Evolutionary conservation across 2,797 vertebrate genomes (phyloP).

Genomic region (Lepilemur ruficaudatus): DNA sequence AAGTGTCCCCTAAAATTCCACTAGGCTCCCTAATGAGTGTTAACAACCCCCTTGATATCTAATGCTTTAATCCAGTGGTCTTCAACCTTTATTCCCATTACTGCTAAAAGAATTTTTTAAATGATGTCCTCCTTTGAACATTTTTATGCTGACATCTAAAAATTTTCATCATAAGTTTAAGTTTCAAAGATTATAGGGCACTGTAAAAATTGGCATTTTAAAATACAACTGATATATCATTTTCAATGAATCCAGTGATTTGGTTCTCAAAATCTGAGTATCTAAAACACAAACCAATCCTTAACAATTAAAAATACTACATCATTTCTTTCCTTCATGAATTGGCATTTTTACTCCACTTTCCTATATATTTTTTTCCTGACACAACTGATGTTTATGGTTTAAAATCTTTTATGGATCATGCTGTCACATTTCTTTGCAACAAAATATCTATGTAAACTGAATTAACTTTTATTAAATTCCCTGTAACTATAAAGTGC

Average conservation of each 20-base stretch:
- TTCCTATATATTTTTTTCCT: neutral
- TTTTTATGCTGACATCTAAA: neutral
- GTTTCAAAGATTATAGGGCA: neutral
- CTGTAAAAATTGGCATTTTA: neutral
- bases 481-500: neutral
- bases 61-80: neutral
- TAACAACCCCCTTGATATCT: neutral
- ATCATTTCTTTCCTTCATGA: neutral
- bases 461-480: constrained; percentile 1
- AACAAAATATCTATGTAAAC: neutral
- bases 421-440: neutral
- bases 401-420: neutral
- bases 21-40: too few relatives aligned
- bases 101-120: neutral
- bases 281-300: neutral
- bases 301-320: neutral
- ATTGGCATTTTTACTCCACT: neutral
- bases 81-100: neutral
- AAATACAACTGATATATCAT: neutral
- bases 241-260: neutral
- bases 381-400: neutral
- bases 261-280: neutral
- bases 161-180: neutral
- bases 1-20: neutral
- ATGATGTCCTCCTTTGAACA: neutral